Base-by-base conservation (phyloP, 2,113 vertebrate genomes). In the Pao palembangensis region DNA sequence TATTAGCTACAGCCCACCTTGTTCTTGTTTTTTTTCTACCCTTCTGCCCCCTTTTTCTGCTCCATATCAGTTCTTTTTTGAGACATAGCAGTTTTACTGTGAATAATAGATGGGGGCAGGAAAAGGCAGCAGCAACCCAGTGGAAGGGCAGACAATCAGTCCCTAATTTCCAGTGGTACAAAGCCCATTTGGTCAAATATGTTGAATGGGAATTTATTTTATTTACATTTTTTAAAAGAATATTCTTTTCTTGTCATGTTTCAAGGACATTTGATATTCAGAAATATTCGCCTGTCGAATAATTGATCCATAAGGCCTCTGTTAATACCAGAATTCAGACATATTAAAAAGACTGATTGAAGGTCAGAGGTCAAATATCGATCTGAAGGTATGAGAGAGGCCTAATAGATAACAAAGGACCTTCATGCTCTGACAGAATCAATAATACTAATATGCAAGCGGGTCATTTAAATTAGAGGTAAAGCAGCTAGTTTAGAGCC, bases 61-160 rank as follows among this genome's bases (percentile, higher is more conserved):
- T 72, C 47, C 34, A 75, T 65, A 75, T 58, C 28, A 60, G 57
- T 80, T 67, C 60, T 80, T 82, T 87, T 87, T 81, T 73, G 44
- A 80, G 76, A 73, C 67, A 60, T 75, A 15, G 67, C 50, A 71
- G 49, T 67, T 83, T 75, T 67, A 78, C 18, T 58, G 68, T 85
- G 50, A 87, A 87, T 83, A 76, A 85, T 85, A 56, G 63, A 85
- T 17, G 17, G 23, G 34, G 57, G 67, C 46, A 73, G 34, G 61
- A 50, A 67, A 73, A 73, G 61, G 65, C 69, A 53, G 54, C 53
- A 58, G 67, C 63, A 55, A 55, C 57, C 60, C n/a, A 2, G 61
- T 62, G 50, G 34, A 58, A 8, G 55, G 23, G n/a, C 11, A 53
- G 7, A 19, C 44, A 70, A 43, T 34, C 2, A 20, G 60, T 70